Conservation (phyloP, 2,797 vertebrate genomes). For the Momotus momota region DNA sequence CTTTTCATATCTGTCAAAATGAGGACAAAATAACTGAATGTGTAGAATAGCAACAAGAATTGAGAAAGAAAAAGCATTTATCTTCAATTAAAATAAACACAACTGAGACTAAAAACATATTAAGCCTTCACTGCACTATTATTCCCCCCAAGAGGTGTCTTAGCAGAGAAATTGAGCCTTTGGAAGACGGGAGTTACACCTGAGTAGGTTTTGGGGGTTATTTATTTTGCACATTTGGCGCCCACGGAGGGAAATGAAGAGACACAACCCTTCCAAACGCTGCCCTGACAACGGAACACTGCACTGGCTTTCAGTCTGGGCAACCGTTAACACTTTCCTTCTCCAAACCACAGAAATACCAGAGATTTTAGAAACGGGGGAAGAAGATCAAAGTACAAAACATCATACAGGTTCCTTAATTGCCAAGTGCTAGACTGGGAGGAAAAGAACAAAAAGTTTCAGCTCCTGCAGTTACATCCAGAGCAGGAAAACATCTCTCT, state of each 20-base stretch:
- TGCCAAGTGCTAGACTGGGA: not conserved
- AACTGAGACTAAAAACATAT: not conserved
- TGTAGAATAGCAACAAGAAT: not conserved
- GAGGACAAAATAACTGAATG: slow-evolving; percentile 26
- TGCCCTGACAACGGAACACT: not conserved
- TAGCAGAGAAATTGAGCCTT: not conserved
- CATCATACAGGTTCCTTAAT: not conserved
- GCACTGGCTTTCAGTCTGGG: fast-evolving
- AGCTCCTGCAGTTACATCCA: not conserved
- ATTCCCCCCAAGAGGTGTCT: not conserved
- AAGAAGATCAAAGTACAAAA: not conserved
- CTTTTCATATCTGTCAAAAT: not conserved
- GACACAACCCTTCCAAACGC: not conserved
- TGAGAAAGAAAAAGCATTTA: slow-evolving; percentile 30
- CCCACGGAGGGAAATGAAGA: not conserved
- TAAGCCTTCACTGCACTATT: not conserved
- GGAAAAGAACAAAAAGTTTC: not conserved
- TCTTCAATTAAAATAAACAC: slow-evolving; percentile 38
- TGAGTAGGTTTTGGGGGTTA: not conserved
- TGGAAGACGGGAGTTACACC: not conserved
- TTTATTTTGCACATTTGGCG: slow-evolving; percentile 27
- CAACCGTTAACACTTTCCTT: not conserved
- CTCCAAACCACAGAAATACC: not conserved
- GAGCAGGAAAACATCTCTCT: not conserved
- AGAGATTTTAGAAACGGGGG: not conserved